phyloP scores from a whole-genome alignment of 2,797 vertebrate genomes.

The Tarsius wallacei region DNA sequence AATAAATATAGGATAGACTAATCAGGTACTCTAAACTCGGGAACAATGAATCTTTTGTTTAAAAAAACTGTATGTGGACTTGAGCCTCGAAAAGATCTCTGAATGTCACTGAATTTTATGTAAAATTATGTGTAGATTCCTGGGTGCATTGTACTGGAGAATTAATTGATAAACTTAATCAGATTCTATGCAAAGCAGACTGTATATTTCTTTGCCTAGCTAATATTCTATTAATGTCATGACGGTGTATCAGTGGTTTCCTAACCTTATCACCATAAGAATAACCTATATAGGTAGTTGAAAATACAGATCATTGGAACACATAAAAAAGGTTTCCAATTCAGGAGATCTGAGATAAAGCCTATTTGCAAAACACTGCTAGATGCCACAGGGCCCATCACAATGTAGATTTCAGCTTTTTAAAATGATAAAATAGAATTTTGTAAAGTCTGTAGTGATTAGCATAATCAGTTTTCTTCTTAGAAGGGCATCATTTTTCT shows the following conservation, averaged over 20 bases:
- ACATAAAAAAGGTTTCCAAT: background rate
- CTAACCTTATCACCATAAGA: background rate
- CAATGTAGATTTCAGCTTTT: background rate
- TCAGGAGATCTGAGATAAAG: background rate
- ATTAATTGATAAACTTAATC: background rate
- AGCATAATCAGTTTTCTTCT: background rate
- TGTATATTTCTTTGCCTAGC: background rate
- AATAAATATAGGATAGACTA: background rate
- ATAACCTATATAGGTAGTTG: background rate
- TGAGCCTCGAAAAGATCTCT: background rate
- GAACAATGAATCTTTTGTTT: background rate
- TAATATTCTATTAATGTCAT: background rate
- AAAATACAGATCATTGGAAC: background rate
- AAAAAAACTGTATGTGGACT: background rate
- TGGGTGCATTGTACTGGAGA: background rate
- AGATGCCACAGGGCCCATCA: background rate
- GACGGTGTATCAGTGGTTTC: background rate
- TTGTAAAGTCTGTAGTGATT: no score
- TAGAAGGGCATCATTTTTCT: background rate
- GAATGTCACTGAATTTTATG: background rate
- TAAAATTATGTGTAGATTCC: background rate
- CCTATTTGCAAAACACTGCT: background rate
- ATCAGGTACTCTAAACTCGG: background rate
- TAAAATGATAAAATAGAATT: background rate
- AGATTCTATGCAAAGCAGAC: background rate